Base-by-base conservation (phyloP, 2,113 vertebrate genomes). In the Peromyscus maniculatus region DNA sequence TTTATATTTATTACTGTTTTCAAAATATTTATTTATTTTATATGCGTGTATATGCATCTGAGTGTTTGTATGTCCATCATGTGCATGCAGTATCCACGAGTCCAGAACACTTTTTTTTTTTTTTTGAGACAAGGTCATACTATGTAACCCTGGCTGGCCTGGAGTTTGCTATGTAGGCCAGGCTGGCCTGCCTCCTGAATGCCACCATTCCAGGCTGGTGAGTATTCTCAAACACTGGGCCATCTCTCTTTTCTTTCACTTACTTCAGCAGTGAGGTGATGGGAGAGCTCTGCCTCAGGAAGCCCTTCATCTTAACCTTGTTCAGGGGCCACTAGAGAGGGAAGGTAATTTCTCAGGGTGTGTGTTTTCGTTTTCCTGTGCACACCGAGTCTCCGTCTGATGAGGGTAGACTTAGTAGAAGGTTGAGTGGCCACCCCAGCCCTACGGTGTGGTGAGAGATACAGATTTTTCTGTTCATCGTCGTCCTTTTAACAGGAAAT, bases 391-490 rank as follows among this genome's bases (percentile, higher is more conserved):
- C 13, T 72, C 22, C 11, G 36, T 9, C 52, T 5, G 67, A 26
- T 28, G 24, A 77, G 55, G 55, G n/a, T 26, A 12, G n/a, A 55
- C 36, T 75, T 62, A 8, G 66, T 22, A 59, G 43, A 43, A 52
- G 21, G 12, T 21, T 31, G 0, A 4, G 5, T 4, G 3, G 21
- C 43, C 36, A 0, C 4, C 2, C 26, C 24, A 49, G 49, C 55
- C 31, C 77, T 7, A 80, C 33, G 4, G n/a, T 43, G 22, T 11
- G 15, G 12, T n/a, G 52, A 72, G 39, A 84, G 64, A 69, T 7
- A 21, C 7, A n/a, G 22, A 16, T 9, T 71, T 62, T 66, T n/a
- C 79, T 46, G 31, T 84, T 43, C 39, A 43, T 43, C 36, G 9
- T 36, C 9, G 28, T 26, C n/a, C 52, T 84, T 87, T 49, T 13